These are phyloP conservation scores for Camelus bactrianus DNA, from an alignment of 2,113 vertebrate genomes.

Conservation along the genomic window DNA sequence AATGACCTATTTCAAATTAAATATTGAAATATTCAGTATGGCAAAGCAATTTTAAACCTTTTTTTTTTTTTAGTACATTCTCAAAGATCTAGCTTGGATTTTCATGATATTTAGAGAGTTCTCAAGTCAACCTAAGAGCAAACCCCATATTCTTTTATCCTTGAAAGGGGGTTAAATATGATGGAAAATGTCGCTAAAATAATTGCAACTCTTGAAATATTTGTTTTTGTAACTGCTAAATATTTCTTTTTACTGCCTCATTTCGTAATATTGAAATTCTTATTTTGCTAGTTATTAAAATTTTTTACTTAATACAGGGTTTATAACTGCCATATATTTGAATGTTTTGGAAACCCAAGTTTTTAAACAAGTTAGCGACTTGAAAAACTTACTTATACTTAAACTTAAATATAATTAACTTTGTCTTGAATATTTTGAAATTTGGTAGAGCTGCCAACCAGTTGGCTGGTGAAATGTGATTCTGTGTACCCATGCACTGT, in stretches of 20 bases:
- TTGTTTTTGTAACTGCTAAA: neutral
- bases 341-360: neutral
- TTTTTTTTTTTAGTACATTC: neutral
- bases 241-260: conserved; percentile 21
- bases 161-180: conserved; percentile 8
- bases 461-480: neutral
- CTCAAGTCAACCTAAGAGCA: neutral
- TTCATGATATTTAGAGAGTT: conserved; percentile 3
- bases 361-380: conserved; percentile 45
- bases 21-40: neutral
- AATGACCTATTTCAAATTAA: conserved; percentile 38
- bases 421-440: conserved; percentile 21
- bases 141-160: neutral
- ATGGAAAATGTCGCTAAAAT: conserved; percentile 1
- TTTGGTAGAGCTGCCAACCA: neutral
- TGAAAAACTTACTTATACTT: neutral
- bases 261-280: neutral
- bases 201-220: neutral
- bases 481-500: neutral
- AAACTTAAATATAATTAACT: neutral
- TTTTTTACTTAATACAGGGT: conserved; percentile 28
- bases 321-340: neutral
- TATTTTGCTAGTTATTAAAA: conserved; percentile 36
- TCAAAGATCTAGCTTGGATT: neutral
- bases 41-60: conserved; percentile 1